Evolutionary conservation across 1,140 invertebrate genomes (phyloP).

Genomic region (Patella vulgata): DNA sequence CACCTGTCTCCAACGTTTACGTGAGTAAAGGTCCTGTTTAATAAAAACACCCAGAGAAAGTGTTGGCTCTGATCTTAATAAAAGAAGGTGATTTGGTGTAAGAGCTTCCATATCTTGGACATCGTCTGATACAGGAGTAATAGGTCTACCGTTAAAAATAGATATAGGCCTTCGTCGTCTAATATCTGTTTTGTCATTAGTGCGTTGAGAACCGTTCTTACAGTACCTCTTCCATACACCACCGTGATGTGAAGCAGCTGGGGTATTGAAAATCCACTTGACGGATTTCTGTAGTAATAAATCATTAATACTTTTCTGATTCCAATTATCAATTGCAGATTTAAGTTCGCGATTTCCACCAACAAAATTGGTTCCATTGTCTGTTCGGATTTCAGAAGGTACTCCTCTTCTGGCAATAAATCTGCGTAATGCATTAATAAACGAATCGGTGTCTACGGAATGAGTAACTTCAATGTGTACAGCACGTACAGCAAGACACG

Average conservation of each 20-base stretch:
- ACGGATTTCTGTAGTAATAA: conserved; percentile 21
- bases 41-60: conserved; percentile 1
- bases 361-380: conserved; percentile 31
- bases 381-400: conserved; percentile 15
- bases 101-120: conserved; percentile 10
- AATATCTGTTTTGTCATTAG: conserved; percentile 20
- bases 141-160: conserved; percentile 15
- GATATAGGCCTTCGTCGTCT: conserved; percentile 17
- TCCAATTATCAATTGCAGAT: conserved; percentile 10
- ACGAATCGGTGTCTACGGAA: conserved; percentile 29
- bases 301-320: too few relatives aligned
- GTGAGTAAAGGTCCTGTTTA: not conserved
- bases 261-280: conserved; percentile 37
- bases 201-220: conserved; percentile 16
- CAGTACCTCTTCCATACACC: conserved; percentile 33
- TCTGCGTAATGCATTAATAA: conserved; percentile 26
- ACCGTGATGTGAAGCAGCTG: conserved; percentile 23
- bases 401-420: conserved; percentile 30
- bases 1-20: conserved; percentile 12
- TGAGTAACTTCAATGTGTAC: conserved; percentile 38
- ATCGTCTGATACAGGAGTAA: conserved; percentile 8
- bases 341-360: conserved; percentile 13
- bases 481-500: conserved; percentile 32
- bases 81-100: conserved; percentile 16
- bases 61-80: not conserved